These are phyloP conservation scores for Chionis minor DNA, from an alignment of 2,113 vertebrate species.

Conservation along the genomic window DNA sequence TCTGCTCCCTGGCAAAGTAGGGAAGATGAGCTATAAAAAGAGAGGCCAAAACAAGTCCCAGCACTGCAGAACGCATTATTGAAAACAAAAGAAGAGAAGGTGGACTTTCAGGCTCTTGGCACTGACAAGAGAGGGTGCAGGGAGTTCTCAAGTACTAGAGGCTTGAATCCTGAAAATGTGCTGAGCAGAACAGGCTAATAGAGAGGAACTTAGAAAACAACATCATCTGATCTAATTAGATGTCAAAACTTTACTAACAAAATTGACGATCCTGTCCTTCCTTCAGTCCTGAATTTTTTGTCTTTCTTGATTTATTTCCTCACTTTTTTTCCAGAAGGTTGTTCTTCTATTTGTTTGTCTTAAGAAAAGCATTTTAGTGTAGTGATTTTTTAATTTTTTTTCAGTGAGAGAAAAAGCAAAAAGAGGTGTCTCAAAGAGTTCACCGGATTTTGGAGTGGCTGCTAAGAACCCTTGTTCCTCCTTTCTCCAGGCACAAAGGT, in stretches of 20 bases:
- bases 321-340: not conserved
- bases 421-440: not conserved
- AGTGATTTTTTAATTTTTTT: too few species aligned
- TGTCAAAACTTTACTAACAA: not conserved
- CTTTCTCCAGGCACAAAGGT: not conserved
- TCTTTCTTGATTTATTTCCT: not conserved
- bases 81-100: not conserved
- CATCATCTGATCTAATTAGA: not conserved
- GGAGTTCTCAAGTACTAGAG: not conserved
- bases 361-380: not conserved
- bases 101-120: not conserved
- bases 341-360: not conserved
- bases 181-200: not conserved
- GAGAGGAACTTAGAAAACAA: not conserved
- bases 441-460: not conserved
- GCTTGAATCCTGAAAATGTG: not conserved
- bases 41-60: not conserved
- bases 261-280: not conserved
- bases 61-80: rapidly evolving
- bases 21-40: not conserved
- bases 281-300: not conserved
- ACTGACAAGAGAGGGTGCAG: not conserved
- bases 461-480: not conserved
- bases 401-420: not conserved
- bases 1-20: not conserved